phyloP scores from a whole-genome alignment of 2,797 vertebrate species.

The Enteromius treurensis region DNA sequence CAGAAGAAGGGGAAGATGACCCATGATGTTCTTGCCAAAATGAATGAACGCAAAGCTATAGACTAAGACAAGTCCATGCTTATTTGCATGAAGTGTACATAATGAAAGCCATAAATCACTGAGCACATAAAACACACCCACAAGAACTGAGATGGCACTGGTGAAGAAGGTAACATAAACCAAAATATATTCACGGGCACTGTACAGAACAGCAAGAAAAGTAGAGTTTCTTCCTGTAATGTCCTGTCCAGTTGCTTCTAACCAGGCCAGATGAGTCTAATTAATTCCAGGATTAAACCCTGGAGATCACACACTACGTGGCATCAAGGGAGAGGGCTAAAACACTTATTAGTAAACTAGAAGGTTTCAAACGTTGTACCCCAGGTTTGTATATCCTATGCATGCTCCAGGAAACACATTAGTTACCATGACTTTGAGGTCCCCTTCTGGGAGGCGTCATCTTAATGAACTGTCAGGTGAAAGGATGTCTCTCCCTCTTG shows the following conservation, averaged over 20 bases:
- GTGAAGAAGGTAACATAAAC: not conserved
- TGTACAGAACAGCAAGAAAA: not conserved
- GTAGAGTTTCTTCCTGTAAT: not conserved
- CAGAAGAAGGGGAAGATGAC: slow-evolving; percentile 19
- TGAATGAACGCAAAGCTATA: slow-evolving; percentile 37
- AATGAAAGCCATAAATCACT: slow-evolving; percentile 51
- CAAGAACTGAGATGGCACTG: slow-evolving; percentile 16
- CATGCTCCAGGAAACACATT: slow-evolving; percentile 63
- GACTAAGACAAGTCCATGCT: slow-evolving; percentile 29
- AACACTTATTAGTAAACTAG: slow-evolving; percentile 16
- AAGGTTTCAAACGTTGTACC: slow-evolving; percentile 46
- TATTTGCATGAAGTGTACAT: slow-evolving; percentile 37
- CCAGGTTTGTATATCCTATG: slow-evolving; percentile 64
- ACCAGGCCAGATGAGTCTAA: slow-evolving; percentile 33
- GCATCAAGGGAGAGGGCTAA: slow-evolving; percentile 2
- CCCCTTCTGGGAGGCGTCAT: slow-evolving; percentile 65
- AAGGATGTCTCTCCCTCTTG: slow-evolving; percentile 59
- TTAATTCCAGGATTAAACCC: slow-evolving; percentile 18
- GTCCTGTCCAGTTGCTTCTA: slow-evolving; percentile 1
- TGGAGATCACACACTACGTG: not conserved
- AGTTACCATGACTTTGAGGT: slow-evolving; percentile 65
- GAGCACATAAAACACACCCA: slow-evolving; percentile 22
- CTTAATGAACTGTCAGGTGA: slow-evolving; percentile 51
- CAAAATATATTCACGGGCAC: not conserved
- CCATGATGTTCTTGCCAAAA: slow-evolving; percentile 31